Evolutionary conservation across 2,113 vertebrate species (phyloP), one percentile per base, ranked within the genome.

Genomic region (Eclectus roratus): DNA sequence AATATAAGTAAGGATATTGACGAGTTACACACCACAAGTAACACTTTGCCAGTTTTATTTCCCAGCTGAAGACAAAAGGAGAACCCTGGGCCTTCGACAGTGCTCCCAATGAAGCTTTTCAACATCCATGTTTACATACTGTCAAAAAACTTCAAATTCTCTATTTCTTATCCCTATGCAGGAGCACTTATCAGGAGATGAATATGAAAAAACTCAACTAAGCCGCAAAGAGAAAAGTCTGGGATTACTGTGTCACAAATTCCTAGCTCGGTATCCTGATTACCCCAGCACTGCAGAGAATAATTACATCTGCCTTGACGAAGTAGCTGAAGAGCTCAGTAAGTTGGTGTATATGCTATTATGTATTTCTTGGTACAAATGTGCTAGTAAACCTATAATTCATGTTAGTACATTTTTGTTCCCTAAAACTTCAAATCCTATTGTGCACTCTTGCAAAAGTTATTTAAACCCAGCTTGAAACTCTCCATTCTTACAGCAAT

Each of bases 151-250:
- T 83, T 83, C 43, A 20, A 28, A 10, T 35, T 77, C 52, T 85
- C 50, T n/a, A 53, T n/a, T 80, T 29, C 43, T 76, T 94, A 10
- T 94, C 96, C 77, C 83, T 56, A 2, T 39, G 7, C 39, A 99
- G 99, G 99, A 99, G 52, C 94, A 97, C 76, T 98, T 98, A 72
- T 95, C 97, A 11, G 99, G 98, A 85, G 99, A 99, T 13, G 99
- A 99, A 82, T 98, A 97, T 7, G 99, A 99, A 92, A 99, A 98
- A 91, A 97, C 98, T 44, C 98, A 99, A 94, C 98, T 98, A 10
- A 99, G 99, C 95, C 98, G 99, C 66, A 99, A 99, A 96, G 99
- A 99, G 90, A 99, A 99, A 95, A 99, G 99, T 88, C 98, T 99
- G 9, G 99, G 99, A 50, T 96, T 99, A 49, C 97, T 99, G 29